Evolutionary conservation across 2,888 invertebrate genomes (phyloP).

Genomic region (Andrena dorsata): DNA sequence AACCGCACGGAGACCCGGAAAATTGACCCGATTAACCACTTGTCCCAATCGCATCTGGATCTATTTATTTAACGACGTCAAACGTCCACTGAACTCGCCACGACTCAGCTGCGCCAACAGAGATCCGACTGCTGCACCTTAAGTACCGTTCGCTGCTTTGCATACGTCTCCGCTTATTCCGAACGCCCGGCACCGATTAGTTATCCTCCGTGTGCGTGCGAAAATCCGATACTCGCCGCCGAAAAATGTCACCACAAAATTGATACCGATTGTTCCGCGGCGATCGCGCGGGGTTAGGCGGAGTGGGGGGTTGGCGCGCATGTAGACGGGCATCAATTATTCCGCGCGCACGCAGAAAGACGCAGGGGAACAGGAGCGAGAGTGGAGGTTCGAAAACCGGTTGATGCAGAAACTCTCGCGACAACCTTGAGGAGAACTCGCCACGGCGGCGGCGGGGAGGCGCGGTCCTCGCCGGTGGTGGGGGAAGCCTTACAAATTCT

Average conservation of each 20-base stretch:
- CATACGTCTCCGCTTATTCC: constrained; percentile 5
- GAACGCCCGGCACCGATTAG: constrained; percentile 1
- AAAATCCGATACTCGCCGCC: too few species aligned
- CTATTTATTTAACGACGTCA: not conserved
- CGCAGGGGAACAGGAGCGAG: constrained; percentile 45
- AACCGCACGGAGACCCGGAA: too few species aligned
- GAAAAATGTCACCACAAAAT: not conserved
- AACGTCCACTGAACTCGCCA: not conserved
- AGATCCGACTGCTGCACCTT: not conserved
- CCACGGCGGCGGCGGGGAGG: constrained; percentile 25
- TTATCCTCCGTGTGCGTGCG: too few species aligned
- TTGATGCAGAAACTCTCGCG: constrained; percentile 65
- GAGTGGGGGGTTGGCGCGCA: not conserved
- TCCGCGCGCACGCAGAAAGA: not conserved
- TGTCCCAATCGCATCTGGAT: not conserved
- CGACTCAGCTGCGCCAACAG: not conserved
- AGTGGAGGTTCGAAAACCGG: constrained; percentile 65
- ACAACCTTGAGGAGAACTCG: constrained; percentile 66
- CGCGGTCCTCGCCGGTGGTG: constrained; percentile 37
- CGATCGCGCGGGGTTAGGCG: not conserved
- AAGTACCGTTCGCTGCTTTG: not conserved
- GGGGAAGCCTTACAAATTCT: constrained; percentile 66
- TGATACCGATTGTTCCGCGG: not conserved
- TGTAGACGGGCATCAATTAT: constrained; percentile 3
- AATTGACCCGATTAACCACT: too few species aligned